phyloP scores from a whole-genome alignment of 2,113 vertebrate species.

The Murina feae region DNA sequence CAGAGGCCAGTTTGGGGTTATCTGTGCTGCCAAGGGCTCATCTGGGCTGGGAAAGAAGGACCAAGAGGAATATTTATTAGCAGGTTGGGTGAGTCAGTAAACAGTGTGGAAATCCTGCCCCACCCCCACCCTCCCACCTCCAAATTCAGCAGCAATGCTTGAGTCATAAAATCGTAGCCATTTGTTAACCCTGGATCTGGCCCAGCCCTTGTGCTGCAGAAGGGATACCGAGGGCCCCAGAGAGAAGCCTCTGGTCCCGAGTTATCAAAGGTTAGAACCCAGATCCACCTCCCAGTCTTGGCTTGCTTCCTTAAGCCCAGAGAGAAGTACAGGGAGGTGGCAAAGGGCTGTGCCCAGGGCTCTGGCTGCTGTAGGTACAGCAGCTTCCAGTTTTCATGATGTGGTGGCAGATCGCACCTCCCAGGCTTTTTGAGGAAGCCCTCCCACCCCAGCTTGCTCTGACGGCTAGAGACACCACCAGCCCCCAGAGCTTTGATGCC shows the following conservation, averaged over 20 bases:
- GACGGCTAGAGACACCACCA: background rate
- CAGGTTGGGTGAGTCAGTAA: constrained; percentile 37
- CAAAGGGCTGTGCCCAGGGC: background rate
- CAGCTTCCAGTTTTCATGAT: background rate
- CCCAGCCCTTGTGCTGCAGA: background rate
- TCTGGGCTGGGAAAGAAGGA: background rate
- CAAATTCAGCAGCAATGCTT: constrained; percentile 11
- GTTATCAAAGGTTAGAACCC: background rate
- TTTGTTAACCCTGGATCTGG: background rate
- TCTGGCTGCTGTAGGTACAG: background rate
- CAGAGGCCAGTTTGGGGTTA: background rate
- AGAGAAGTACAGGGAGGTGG: background rate
- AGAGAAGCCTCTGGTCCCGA: background rate
- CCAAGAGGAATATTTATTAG: constrained; percentile 22
- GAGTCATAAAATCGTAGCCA: constrained; percentile 35
- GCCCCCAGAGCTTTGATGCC: background rate
- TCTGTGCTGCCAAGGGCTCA: background rate
- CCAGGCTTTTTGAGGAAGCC: background rate
- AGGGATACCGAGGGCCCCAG: background rate
- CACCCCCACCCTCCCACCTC: background rate
- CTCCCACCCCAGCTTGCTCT: background rate
- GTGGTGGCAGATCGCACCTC: background rate
- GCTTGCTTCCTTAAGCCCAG: background rate
- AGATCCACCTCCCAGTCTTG: background rate
- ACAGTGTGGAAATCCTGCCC: constrained; percentile 48